These are phyloP conservation scores for Pituophis catenifer DNA, from an alignment of 2,113 vertebrate species.

Conservation along the genomic window DNA sequence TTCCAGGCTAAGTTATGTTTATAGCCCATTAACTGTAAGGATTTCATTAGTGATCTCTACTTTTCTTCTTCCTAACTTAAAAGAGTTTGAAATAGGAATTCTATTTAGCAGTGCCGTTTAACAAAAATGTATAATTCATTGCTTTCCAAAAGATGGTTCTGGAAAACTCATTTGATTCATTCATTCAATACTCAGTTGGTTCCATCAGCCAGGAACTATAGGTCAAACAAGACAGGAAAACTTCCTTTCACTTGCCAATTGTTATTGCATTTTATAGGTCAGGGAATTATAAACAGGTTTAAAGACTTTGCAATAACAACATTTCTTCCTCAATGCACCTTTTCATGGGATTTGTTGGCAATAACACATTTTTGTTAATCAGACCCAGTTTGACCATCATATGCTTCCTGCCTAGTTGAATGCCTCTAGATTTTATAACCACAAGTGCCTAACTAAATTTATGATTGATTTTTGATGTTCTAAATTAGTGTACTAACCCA, in stretches of 20 bases:
- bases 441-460: slow-evolving; percentile 37
- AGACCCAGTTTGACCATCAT: slow-evolving; percentile 20
- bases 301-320: slow-evolving; percentile 54
- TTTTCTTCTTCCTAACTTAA: slow-evolving; percentile 13
- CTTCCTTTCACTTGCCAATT: slow-evolving; percentile 50
- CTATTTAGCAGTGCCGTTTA: slow-evolving; percentile 42
- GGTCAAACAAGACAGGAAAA: slow-evolving; percentile 49
- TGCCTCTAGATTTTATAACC: slow-evolving; percentile 1
- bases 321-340: slow-evolving; percentile 28
- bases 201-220: slow-evolving; percentile 58
- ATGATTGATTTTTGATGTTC: slow-evolving; percentile 39
- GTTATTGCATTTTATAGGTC: slow-evolving; percentile 60
- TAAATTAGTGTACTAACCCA: slow-evolving; percentile 36
- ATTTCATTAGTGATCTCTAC: slow-evolving; percentile 33
- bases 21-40: slow-evolving; percentile 46
- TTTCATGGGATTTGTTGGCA: slow-evolving; percentile 25
- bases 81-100: slow-evolving; percentile 36
- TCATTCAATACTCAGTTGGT: slow-evolving; percentile 50
- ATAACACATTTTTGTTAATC: slow-evolving; percentile 25
- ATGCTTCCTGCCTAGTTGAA: slow-evolving; percentile 41
- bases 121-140: slow-evolving; percentile 35
- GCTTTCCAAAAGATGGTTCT: slow-evolving; percentile 36
- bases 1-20: slow-evolving; percentile 26
- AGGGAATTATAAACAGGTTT: slow-evolving; percentile 57
- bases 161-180: slow-evolving; percentile 55